Evolutionary conservation across 2,888 invertebrate species (phyloP).

Genomic region (Ophioninae sp.): DNA sequence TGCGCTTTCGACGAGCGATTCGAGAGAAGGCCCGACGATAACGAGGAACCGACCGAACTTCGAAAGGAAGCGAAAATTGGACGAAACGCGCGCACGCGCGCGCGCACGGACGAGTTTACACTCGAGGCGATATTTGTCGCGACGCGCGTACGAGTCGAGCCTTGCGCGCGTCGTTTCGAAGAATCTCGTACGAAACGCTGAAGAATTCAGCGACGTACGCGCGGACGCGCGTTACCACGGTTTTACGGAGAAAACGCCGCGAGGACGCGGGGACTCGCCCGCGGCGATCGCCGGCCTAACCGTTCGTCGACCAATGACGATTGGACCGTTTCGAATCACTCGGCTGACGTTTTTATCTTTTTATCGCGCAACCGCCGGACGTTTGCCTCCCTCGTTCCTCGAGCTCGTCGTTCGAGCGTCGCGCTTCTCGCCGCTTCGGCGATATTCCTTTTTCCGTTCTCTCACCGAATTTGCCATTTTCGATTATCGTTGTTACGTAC

Average conservation of each 20-base stretch:
- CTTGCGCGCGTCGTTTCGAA: constrained; percentile 67
- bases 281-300: constrained; percentile 52
- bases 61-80: constrained; percentile 22
- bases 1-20: constrained; percentile 56
- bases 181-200: constrained; percentile 51
- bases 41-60: too few species aligned
- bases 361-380: too few species aligned
- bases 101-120: constrained; percentile 72
- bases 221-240: constrained; percentile 30
- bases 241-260: constrained; percentile 32
- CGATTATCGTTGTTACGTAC: constrained; percentile 45
- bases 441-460: too few species aligned
- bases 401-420: too few species aligned
- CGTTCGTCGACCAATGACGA: constrained; percentile 46
- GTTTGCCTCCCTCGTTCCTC: too few species aligned
- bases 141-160: constrained; percentile 77
- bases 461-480: too few species aligned
- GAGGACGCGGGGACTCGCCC: constrained; percentile 32
- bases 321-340: constrained; percentile 15
- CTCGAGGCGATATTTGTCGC: constrained; percentile 81
- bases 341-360: too few species aligned
- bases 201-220: constrained; percentile 50
- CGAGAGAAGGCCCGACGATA: constrained; percentile 13
- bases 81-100: constrained; percentile 55
- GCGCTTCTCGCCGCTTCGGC: too few species aligned